Conservation (phyloP, 2,113 vertebrate genomes). For the Apaloderma vittatum region DNA sequence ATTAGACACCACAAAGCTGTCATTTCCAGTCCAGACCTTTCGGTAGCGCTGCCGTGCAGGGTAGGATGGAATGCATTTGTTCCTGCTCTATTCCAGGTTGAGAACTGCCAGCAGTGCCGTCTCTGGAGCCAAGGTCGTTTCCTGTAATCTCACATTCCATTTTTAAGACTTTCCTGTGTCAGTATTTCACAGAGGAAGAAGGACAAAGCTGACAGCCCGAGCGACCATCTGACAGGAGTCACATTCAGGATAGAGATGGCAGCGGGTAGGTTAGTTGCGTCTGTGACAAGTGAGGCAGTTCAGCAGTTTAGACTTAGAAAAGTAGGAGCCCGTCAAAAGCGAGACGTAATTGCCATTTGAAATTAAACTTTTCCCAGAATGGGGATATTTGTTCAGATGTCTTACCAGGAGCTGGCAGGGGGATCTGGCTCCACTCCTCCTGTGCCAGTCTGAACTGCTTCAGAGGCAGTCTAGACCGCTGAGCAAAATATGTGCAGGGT, state of each 20-base stretch:
- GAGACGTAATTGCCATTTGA: background rate
- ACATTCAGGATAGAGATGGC: background rate
- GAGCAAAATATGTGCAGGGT: background rate
- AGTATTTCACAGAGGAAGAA: background rate
- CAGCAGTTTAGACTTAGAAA: background rate
- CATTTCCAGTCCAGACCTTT: background rate
- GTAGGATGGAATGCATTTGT: background rate
- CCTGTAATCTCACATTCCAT: background rate
- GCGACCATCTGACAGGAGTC: background rate
- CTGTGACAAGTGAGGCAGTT: background rate
- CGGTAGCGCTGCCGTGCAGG: background rate
- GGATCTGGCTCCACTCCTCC: background rate
- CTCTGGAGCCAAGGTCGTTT: background rate
- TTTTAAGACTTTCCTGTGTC: background rate
- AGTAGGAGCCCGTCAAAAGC: background rate
- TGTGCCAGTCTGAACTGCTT: background rate
- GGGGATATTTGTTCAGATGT: background rate
- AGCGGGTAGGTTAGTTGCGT: background rate
- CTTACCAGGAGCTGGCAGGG: background rate
- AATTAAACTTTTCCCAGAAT: background rate
- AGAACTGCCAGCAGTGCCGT: background rate
- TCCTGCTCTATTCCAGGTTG: background rate
- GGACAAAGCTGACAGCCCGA: background rate
- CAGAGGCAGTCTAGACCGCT: background rate
- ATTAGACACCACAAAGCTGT: background rate